phyloP scores from a whole-genome alignment of 2,113 vertebrate species.

The Pleuronectes platessa region DNA sequence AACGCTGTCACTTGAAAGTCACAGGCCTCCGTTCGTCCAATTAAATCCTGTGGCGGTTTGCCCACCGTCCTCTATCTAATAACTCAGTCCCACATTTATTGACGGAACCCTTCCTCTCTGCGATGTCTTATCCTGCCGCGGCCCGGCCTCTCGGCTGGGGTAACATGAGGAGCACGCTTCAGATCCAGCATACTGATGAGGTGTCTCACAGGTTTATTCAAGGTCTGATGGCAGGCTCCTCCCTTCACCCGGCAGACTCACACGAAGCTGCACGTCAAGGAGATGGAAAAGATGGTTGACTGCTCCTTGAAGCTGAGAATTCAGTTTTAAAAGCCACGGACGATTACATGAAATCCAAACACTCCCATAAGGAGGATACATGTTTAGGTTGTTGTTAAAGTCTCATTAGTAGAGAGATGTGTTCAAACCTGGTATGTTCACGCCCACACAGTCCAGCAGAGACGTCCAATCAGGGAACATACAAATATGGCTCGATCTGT shows the following conservation, averaged over 20 bases:
- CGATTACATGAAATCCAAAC: too few relatives aligned
- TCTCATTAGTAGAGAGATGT: not conserved
- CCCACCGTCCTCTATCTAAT: conserved; percentile 51
- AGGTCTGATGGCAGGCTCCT: conserved; percentile 3
- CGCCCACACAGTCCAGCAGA: too few relatives aligned
- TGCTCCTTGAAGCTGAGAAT: too few relatives aligned
- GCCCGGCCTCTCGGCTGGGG: conserved; percentile 10
- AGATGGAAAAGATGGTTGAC: too few relatives aligned
- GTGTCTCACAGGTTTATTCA: conserved; percentile 5
- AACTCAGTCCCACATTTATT: conserved; percentile 26
- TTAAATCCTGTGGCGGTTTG: conserved; percentile 43
- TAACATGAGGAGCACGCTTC: not conserved
- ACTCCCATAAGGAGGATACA: not conserved
- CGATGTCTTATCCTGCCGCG: conserved; percentile 9
- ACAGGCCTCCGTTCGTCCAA: conserved; percentile 20
- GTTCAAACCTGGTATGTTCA: too few relatives aligned
- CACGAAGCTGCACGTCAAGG: too few relatives aligned
- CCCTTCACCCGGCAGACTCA: not conserved
- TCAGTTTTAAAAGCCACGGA: not conserved
- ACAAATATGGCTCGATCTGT: too few relatives aligned
- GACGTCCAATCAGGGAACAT: too few relatives aligned
- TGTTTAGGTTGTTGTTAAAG: not conserved
- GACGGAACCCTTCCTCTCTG: conserved; percentile 25
- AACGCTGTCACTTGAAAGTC: conserved; percentile 57
- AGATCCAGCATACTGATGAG: conserved; percentile 26